phyloP scores from a whole-genome alignment of 2,113 vertebrate species.

The Sigmodon hispidus region DNA sequence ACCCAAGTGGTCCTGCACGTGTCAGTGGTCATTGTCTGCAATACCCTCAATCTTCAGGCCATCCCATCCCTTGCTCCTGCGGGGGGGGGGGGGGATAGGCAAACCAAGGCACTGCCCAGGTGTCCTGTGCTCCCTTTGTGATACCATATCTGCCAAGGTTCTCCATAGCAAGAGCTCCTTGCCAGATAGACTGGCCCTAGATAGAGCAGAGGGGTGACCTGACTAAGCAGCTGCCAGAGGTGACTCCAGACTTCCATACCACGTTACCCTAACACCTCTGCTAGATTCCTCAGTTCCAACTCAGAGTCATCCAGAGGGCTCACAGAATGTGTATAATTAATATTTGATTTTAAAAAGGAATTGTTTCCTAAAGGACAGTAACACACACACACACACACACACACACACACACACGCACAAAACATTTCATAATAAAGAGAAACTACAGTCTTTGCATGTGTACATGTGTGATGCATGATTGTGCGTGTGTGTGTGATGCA shows the following conservation, averaged over 20 bases:
- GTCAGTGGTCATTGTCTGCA: rapidly evolving
- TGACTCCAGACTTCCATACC: rapidly evolving
- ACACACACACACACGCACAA: background rate
- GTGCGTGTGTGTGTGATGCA: background rate
- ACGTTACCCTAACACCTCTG: background rate
- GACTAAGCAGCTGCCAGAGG: rapidly evolving
- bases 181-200: background rate
- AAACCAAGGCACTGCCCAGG: background rate
- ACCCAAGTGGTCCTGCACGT: background rate
- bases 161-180: background rate
- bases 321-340: background rate
- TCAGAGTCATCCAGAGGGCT: background rate
- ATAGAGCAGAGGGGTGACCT: background rate
- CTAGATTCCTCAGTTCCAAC: rapidly evolving
- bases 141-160: background rate
- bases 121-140: background rate
- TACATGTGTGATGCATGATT: too few species aligned
- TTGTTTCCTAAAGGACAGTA: background rate
- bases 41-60: rapidly evolving
- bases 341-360: background rate
- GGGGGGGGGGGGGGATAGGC: too few species aligned
- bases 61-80: rapidly evolving
- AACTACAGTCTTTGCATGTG: background rate
- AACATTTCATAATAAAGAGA: background rate
- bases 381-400: background rate